A percentile compares a stretch with the other conserved stretches of the same genome.
Conservation (phyloP, 2,888 invertebrate genomes). For the Seladonia tumulorum region DNA sequence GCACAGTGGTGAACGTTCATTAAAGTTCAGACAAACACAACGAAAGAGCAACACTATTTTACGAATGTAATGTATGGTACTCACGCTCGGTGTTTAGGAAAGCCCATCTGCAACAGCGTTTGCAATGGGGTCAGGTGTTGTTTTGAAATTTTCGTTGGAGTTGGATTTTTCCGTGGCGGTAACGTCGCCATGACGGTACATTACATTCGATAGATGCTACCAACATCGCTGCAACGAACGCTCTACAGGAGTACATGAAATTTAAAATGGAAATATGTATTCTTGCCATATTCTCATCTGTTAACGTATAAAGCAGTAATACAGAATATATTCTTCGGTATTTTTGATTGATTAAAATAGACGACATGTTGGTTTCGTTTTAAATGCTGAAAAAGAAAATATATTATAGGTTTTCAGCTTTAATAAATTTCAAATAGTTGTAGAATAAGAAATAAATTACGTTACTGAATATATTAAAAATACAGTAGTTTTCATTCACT, state of each 20-base stretch:
- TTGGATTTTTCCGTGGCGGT: constrained; percentile 91
- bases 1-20: not conserved
- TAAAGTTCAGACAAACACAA: not conserved
- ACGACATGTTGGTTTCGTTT: not conserved
- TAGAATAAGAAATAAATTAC: constrained; percentile 1
- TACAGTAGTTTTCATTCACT: not conserved
- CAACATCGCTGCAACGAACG: constrained; percentile 33
- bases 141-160: constrained; percentile 90
- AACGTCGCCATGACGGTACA: constrained; percentile 88
- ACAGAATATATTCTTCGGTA: not conserved
- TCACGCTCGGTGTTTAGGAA: constrained; percentile 95
- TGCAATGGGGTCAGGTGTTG: constrained; percentile 91
- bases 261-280: constrained; percentile 8
- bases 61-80: constrained; percentile 81
- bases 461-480: not conserved
- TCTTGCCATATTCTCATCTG: not conserved
- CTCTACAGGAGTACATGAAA: not conserved
- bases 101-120: constrained; percentile 94
- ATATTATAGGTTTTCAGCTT: not conserved
- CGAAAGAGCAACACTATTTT: constrained; percentile 7
- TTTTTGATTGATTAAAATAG: not conserved
- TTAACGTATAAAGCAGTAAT: not conserved
- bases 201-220: constrained; percentile 57
- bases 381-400: not conserved
- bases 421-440: not conserved